Percentiles rank a stretch among this genome's conserved stretches.
phyloP scores from a whole-genome alignment of 2,888 invertebrate genomes.

The Corbicula japonica region DNA sequence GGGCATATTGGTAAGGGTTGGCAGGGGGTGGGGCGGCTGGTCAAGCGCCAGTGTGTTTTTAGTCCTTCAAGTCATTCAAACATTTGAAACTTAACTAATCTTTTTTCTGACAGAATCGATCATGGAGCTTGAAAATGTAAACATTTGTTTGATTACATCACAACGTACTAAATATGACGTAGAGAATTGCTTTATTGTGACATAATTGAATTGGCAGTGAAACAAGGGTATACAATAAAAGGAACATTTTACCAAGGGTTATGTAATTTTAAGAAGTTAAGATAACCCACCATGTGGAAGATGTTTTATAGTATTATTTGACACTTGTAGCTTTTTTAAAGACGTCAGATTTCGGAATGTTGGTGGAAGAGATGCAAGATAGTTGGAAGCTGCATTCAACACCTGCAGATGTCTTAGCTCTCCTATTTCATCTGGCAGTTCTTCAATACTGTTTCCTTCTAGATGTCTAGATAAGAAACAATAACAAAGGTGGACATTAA shows the following conservation, averaged over 20 bases:
- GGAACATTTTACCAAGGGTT: background rate
- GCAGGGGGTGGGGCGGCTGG: no score
- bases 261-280: no score
- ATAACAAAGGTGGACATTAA: background rate
- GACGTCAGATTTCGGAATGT: constrained; percentile 25
- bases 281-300: constrained; percentile 28
- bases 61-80: no score
- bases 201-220: background rate
- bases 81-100: no score
- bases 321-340: constrained; percentile 36
- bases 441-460: constrained; percentile 21
- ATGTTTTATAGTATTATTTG: constrained; percentile 26
- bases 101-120: background rate
- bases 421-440: constrained; percentile 31
- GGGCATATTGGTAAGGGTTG: no score
- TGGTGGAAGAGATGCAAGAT: constrained; percentile 18
- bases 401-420: constrained; percentile 21
- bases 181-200: background rate
- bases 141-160: background rate
- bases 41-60: no score
- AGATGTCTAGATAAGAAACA: constrained; percentile 9
- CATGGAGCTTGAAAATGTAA: background rate
- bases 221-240: background rate
- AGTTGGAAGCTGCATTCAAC: constrained; percentile 36
- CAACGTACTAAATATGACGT: background rate